Evolutionary conservation across 2,888 invertebrate genomes (phyloP), one percentile per base, ranked within the genome.

Genomic region (Zygogramma bicolorata): DNA sequence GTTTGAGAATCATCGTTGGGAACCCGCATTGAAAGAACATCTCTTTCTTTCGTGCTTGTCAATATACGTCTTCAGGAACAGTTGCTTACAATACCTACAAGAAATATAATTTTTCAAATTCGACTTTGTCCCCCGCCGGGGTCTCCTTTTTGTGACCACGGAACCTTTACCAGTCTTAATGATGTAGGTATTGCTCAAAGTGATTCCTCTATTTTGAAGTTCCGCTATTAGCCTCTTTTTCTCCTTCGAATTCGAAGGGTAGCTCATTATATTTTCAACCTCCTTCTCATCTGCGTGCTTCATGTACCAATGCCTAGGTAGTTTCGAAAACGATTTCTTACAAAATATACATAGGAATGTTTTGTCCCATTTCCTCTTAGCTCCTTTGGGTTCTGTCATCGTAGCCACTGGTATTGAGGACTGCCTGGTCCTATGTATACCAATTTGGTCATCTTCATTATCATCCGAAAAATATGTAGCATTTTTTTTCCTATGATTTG

Each of bases 291-390:
- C 13, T 8, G 61, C 5, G n/a, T 61, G 61, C 7, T 61, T 15
- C 18, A 38, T 34, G 13, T 61, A 61, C 61, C 61, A 61, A 38
- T 61, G 61, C 18, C 38, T 61, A 0, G 61, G 61, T 10, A 61
- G 25, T 61, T 61, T 34, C 6, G 38, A n/a, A 25, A 38, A 61
- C 7, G 20, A 38, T 22, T 38, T 61, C 7, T 10, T 8, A 15
- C 61, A 61, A 20, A 22, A 61, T 2, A 25, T 34, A n/a, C 61
- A 61, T 20, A 61, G n/a, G 25, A 22, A 61, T 22, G 20, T 61
- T 40, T 61, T 61, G 61, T 61, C 38, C 61, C 61, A 61, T 15
- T 61, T 61, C 0, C 61, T 61, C 18, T 38, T 61, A 5, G 22
- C 61, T n/a, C 40, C 38, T 15, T 60, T 60, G 20, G 7, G 20